Conservation (phyloP, 1,140 invertebrate species). For the Pinna nobilis region DNA sequence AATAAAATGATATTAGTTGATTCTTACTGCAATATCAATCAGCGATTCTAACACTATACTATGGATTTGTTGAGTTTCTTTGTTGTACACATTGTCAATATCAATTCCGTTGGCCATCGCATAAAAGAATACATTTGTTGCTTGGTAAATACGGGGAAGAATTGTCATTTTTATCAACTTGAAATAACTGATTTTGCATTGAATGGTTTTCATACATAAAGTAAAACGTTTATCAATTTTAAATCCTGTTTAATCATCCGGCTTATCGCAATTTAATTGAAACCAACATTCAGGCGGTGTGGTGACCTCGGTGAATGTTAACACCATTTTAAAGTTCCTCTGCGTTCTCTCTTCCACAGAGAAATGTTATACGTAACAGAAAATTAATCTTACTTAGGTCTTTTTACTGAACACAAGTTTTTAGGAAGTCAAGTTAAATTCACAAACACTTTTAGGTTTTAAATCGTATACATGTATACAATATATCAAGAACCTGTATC, state of each 20-base stretch:
- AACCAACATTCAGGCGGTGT: constrained; percentile 1
- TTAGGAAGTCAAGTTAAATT: too few relatives aligned
- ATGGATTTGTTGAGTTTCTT: not conserved
- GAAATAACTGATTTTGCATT: constrained; percentile 16
- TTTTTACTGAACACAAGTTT: too few relatives aligned
- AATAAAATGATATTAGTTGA: too few relatives aligned
- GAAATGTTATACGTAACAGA: too few relatives aligned
- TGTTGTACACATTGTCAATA: not conserved
- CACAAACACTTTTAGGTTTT: too few relatives aligned
- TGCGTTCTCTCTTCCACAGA: too few relatives aligned
- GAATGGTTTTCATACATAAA: constrained; percentile 7
- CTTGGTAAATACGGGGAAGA: not conserved
- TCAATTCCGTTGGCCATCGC: not conserved
- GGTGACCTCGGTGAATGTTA: not conserved
- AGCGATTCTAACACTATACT: too few relatives aligned
- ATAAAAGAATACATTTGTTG: constrained; percentile 6
- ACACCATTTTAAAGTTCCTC: constrained; percentile 1
- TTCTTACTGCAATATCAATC: too few relatives aligned
- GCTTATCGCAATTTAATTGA: constrained; percentile 20
- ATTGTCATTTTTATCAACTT: constrained; percentile 10
- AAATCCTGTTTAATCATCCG: constrained; percentile 18
- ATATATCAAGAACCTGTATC: too few relatives aligned
- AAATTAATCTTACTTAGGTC: too few relatives aligned
- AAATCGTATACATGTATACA: too few relatives aligned
- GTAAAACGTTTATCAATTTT: constrained; percentile 20